Evolutionary conservation across 2,888 invertebrate species (phyloP).

Genomic region (Unio delphinus): DNA sequence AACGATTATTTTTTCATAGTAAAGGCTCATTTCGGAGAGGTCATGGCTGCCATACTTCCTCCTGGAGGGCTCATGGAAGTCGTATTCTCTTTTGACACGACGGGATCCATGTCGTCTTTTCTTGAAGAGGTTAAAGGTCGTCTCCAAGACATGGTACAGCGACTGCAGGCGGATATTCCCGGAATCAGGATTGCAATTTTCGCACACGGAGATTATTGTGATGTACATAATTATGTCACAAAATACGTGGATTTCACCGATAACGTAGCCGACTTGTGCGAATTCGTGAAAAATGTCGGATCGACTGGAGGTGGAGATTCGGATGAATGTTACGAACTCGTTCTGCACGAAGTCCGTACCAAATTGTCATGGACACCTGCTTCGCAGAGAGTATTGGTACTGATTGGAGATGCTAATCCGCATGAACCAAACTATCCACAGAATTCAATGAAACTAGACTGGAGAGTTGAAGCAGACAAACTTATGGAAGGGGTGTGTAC

Average conservation of each 20-base stretch:
- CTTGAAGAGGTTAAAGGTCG: constrained; percentile 51
- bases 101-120: constrained; percentile 55
- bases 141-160: constrained; percentile 59
- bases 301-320: constrained; percentile 62
- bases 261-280: constrained; percentile 29
- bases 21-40: too few species aligned
- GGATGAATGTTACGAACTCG: constrained; percentile 68
- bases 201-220: constrained; percentile 69
- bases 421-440: constrained; percentile 52
- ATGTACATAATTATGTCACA: constrained; percentile 32
- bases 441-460: constrained; percentile 56
- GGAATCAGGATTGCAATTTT: constrained; percentile 62
- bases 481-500: constrained; percentile 38
- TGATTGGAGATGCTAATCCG: constrained; percentile 67
- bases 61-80: constrained; percentile 52
- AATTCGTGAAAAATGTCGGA: constrained; percentile 48
- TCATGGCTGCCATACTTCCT: too few species aligned
- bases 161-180: constrained; percentile 65
- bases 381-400: constrained; percentile 59
- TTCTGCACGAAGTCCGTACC: constrained; percentile 58
- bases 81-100: constrained; percentile 63
- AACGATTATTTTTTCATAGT: too few species aligned
- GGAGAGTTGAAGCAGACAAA: constrained; percentile 52
- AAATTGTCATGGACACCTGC: constrained; percentile 63
- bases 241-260: constrained; percentile 40